Base-by-base conservation (phyloP, 2,797 vertebrate genomes). In the Emys orbicularis region DNA sequence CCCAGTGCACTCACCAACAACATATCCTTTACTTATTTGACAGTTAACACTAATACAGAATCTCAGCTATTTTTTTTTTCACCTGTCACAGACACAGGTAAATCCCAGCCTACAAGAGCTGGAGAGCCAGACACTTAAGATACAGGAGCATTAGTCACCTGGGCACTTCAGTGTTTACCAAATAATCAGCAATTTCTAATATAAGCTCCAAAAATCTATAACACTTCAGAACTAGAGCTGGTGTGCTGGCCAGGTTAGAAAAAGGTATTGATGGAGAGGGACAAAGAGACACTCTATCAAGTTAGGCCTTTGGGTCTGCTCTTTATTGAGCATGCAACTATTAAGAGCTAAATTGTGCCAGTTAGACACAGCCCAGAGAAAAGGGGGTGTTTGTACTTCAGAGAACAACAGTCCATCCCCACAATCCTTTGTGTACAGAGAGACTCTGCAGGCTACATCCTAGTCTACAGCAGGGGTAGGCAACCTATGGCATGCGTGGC, bases 201-300 rank as follows among this genome's bases (percentile, higher is more conserved):
- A 53, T 72, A 88, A 88, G 41, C 74, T 84, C 52, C 57, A 92
- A 84, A 91, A 92, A 92, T 88, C 81, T 61, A 88, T 83, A 88
- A 81, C 34, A 80, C 57, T 61, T 84, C 81, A 80, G 61, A 57
- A 50, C 29, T 84, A 61, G 15, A 68, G 49, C 15, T 31, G 61
- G 81, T 88, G 15, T 79, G 79, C 52, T 74, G 27, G 86, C 68
- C n/a, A 84, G 27, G 50, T 88, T 88, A 57, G 68, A 59, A 72
- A 68, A 79, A 29, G 21, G 12, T 59, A 81, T 25, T 84, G 82
- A 74, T 74, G 37, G 59, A 57, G 34, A 11, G 8, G 53, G 53
- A 57, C n/a, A 53, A 31, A 74, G 88, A 44, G 44, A 79, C 34
- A 88, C 29, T 68, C 12, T 34, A 56, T 23, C 31, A 27, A 23